phyloP scores from a whole-genome alignment of 2,888 invertebrate species.

The Nebria brevicollis region DNA sequence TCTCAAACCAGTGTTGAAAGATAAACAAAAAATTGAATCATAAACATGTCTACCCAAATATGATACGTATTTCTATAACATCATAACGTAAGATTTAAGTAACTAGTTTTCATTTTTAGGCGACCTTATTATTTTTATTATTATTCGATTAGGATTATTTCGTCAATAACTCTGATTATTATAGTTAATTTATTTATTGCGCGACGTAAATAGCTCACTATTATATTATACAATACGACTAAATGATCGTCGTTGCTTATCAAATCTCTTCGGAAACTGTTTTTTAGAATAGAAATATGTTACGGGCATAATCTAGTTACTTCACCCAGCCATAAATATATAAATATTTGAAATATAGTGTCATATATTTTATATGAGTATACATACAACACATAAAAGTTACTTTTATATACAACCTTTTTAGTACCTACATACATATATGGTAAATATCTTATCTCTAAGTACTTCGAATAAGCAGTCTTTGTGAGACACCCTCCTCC shows the following conservation, averaged over 20 bases:
- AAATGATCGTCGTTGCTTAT: too few species aligned
- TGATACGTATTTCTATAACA: neutral
- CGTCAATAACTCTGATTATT: too few species aligned
- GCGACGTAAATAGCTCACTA: too few species aligned
- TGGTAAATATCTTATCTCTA: neutral
- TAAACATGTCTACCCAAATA: slow-evolving; percentile 12
- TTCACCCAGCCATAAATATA: neutral
- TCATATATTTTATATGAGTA: slow-evolving; percentile 13
- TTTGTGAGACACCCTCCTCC: neutral
- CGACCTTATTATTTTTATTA: too few species aligned
- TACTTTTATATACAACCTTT: slow-evolving; percentile 1
- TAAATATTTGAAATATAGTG: neutral
- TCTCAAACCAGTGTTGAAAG: slow-evolving; percentile 39
- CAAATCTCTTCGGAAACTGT: too few species aligned
- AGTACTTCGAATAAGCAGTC: slow-evolving; percentile 1
- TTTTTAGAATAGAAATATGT: too few species aligned
- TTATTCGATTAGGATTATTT: too few species aligned
- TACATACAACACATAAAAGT: slow-evolving; percentile 3
- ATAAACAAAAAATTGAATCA: slow-evolving; percentile 42
- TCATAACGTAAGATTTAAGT: neutral
- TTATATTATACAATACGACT: too few species aligned
- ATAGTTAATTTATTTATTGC: too few species aligned
- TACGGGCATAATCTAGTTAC: neutral
- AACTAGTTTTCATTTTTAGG: neutral
- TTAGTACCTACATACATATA: neutral